Conservation (phyloP, 2,888 invertebrate species). For the Amphipoea lucens region DNA sequence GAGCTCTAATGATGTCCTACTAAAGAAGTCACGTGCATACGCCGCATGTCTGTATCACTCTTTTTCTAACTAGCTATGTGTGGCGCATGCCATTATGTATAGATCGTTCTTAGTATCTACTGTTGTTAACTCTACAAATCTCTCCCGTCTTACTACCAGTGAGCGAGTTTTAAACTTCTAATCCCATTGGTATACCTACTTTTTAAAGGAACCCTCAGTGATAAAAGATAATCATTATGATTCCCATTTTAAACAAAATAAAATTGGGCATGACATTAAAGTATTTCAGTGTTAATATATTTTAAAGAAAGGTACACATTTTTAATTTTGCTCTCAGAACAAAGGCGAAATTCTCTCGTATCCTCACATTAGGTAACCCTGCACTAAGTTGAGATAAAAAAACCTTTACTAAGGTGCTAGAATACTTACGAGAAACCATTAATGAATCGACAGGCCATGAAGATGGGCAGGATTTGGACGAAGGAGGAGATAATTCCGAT, state of each 20-base stretch:
- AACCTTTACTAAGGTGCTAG: background rate
- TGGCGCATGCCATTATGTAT: background rate
- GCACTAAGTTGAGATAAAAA: background rate
- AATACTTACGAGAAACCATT: constrained; percentile 94
- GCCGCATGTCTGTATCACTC: constrained; percentile 53
- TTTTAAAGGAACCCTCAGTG: no score
- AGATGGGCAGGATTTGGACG: constrained; percentile 93
- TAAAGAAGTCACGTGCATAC: constrained; percentile 65
- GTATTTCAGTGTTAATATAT: background rate
- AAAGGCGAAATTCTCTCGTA: background rate
- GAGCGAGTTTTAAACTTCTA: background rate
- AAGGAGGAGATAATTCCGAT: constrained; percentile 93
- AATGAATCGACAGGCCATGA: constrained; percentile 93
- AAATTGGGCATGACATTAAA: background rate
- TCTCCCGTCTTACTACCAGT: background rate
- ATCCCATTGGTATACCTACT: background rate
- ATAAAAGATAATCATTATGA: background rate
- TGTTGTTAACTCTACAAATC: background rate
- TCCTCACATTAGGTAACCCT: background rate
- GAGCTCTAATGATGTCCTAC: constrained; percentile 9
- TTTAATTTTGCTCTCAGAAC: no score
- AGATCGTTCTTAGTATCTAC: background rate
- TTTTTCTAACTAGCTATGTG: constrained; percentile 8
- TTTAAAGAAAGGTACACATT: background rate
- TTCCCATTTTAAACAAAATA: background rate